A percentile compares a stretch with the other conserved stretches of the same genome.
Evolutionary conservation across 2,888 invertebrate genomes (phyloP).

Genomic region (Dryococelus australis): DNA sequence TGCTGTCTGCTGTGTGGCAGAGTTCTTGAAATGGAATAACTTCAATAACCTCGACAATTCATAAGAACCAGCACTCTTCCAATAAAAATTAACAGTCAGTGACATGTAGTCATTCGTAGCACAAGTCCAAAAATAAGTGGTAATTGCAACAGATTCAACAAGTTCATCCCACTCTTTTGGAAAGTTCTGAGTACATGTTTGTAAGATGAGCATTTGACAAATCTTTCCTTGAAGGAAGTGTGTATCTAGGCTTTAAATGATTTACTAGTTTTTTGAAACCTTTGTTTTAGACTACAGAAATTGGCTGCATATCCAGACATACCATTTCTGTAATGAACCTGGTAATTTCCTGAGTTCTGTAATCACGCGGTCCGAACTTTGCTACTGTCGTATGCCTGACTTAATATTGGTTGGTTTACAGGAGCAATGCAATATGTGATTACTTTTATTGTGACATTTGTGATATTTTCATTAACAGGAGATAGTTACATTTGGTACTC

Average conservation of each 20-base stretch:
- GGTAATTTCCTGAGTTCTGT: background rate
- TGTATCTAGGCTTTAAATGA: background rate
- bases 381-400: background rate
- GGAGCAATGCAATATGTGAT: background rate
- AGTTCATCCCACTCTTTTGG: background rate
- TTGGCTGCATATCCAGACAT: background rate
- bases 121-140: conserved; percentile 1
- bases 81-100: background rate
- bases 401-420: background rate
- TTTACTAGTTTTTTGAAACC: background rate
- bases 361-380: background rate
- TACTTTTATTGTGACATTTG: no score
- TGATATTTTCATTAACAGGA: no score
- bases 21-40: background rate
- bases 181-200: background rate
- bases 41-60: background rate
- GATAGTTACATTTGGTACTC: no score
- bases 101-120: background rate
- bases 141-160: background rate
- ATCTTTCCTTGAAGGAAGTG: background rate
- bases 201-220: background rate
- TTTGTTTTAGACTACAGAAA: background rate
- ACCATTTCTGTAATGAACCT: background rate
- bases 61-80: background rate
- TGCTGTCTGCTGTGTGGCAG: background rate